Conservation (phyloP, 2,113 vertebrate species). For the Zosterops japonicus region DNA sequence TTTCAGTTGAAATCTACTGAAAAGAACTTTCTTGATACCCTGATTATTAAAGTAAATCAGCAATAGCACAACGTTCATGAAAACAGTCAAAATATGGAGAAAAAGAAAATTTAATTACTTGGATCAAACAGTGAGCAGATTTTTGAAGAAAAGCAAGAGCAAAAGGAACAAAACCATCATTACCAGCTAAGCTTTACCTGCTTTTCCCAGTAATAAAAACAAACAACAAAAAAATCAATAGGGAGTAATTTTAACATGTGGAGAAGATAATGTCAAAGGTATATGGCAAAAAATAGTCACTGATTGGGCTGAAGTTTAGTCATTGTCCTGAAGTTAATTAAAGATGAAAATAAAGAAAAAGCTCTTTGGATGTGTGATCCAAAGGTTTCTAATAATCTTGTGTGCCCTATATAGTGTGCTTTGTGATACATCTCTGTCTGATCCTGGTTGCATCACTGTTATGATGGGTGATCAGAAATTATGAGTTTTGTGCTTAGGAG, state of each 20-base stretch:
- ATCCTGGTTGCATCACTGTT: background rate
- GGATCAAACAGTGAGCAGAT: slow-evolving; percentile 26
- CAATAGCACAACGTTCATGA: background rate
- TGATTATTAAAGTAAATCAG: slow-evolving; percentile 46
- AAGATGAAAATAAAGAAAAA: background rate
- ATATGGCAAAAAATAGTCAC: background rate
- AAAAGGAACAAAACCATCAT: background rate
- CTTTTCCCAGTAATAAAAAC: slow-evolving; percentile 8
- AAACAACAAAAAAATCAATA: slow-evolving; percentile 15
- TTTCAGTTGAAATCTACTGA: background rate
- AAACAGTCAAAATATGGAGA: slow-evolving; percentile 3
- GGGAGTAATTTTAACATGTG: slow-evolving; percentile 21
- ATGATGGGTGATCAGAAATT: background rate
- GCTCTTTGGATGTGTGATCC: background rate
- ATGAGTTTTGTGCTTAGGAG: background rate
- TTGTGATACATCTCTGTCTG: background rate
- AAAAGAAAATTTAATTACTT: slow-evolving; percentile 31
- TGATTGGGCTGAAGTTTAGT: background rate
- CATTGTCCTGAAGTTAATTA: slow-evolving; percentile 45
- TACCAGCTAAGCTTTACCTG: background rate
- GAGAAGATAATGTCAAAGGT: slow-evolving; percentile 28
- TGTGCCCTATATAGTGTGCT: background rate
- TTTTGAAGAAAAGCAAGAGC: background rate
- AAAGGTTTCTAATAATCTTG: background rate
- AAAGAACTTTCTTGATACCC: slow-evolving; percentile 9